Evolutionary conservation across 2,888 invertebrate species (phyloP), one percentile per base, ranked within the genome.

Genomic region (Monopis laevigella): DNA sequence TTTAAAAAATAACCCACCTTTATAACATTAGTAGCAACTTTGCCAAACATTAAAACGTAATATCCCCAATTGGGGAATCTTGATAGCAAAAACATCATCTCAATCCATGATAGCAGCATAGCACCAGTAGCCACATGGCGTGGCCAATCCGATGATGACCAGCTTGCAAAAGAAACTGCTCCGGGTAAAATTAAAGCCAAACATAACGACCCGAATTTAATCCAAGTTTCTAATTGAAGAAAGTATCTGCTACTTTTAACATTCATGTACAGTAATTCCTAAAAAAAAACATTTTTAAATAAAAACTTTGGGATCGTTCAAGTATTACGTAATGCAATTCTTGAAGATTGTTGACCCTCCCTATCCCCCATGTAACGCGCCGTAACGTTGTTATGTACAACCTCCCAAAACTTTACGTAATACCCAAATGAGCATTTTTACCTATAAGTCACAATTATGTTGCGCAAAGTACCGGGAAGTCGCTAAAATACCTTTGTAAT

Each of bases 21-120:
- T 2, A 84, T 50, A 42, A 84, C 82, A 58, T 84, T 83, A 1
- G 69, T 62, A 1, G 84, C 82, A 1, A 85, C 85, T 50, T 82
- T 83, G n/a, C 81, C 82, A 58, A 85, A 85, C 85, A 85, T 85
- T 4, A 84, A 69, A 1, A 84, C 83, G 58, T 84, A 84, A 51
- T 83, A 83, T 1, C 84, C 84, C 70, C 82, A 82, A 39, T 74
- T 78, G 0, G 84, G 84, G 45, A 84, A 82, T 41, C 84, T 65
- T 1, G 84, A 84, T 2, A 84, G 54, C 1, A 84, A 55, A 42
- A 85, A 82, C 74, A 84, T 83, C 52, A 84, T 65, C 48, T 85
- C 82, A 8, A 82, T 51, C 85, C 85, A 85, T 0, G 82, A 69
- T 2, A 84, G 52, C 8, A 85, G 68, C 16, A 84, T 49, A 1